These are phyloP conservation scores for Palythoa grandiflora DNA, from an alignment of 92 coral and sea anemone species.

Conservation along the genomic window DNA sequence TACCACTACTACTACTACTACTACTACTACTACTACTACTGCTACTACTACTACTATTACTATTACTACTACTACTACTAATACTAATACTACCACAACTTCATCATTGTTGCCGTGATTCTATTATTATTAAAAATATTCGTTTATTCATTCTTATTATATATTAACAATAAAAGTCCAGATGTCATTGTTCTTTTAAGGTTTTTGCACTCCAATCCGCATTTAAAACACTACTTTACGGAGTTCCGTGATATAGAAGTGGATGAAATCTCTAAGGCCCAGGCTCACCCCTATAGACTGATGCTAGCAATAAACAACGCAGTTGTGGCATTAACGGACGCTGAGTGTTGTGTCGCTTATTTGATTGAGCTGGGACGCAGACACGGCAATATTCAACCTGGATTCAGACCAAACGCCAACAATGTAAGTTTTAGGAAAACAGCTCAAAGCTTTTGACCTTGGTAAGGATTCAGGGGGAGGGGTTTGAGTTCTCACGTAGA, in stretches of 20 bases:
- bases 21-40: too few relatives aligned
- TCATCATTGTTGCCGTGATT: too few relatives aligned
- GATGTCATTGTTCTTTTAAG: constrained; percentile 21
- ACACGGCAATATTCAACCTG: constrained; percentile 13
- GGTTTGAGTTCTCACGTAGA: too few relatives aligned
- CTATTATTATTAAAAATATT: too few relatives aligned
- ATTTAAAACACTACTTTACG: constrained; percentile 48
- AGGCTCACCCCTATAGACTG: constrained; percentile 66
- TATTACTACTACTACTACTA: too few relatives aligned
- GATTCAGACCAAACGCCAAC: constrained; percentile 13
- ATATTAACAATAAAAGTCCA: too few relatives aligned
- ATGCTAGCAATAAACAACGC: constrained; percentile 69
- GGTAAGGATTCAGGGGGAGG: too few relatives aligned
- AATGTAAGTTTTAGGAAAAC: constrained; percentile 61
- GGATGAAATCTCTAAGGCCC: constrained; percentile 48
- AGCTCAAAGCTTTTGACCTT: too few relatives aligned
- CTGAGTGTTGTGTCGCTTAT: constrained; percentile 65
- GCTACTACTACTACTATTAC: too few relatives aligned
- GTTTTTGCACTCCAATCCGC: constrained; percentile 56
- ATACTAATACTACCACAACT: too few relatives aligned
- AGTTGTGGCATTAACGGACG: constrained; percentile 56
- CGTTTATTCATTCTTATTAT: background rate
- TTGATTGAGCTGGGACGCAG: constrained; percentile 64
- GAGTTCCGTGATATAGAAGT: constrained; percentile 55
- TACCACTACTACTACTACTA: too few relatives aligned